A percentile compares a stretch with the other conserved stretches of the same genome.
Evolutionary conservation across 2,113 vertebrate species (phyloP).

Genomic region (Paedocypris sp.): DNA sequence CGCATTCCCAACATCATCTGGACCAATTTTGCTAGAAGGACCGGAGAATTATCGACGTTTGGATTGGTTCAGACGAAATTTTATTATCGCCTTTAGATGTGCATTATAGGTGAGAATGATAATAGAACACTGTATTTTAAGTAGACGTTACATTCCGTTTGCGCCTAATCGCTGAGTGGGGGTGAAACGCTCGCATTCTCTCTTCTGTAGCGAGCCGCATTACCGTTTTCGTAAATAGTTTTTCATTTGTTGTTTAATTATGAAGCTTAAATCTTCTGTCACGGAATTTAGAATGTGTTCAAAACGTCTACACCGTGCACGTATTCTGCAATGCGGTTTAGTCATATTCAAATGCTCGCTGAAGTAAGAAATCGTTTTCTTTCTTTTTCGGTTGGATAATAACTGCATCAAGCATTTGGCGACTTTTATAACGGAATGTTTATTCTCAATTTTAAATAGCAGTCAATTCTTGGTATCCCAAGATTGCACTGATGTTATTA

Average conservation of each 20-base stretch:
- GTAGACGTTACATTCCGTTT: neutral
- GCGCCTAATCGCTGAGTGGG: neutral
- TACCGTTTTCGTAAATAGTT: too few species aligned
- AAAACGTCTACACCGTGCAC: neutral
- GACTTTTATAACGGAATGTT: too few species aligned
- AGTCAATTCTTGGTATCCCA: too few species aligned
- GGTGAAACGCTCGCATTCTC: neutral
- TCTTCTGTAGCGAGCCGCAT: neutral
- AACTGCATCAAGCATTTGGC: too few species aligned
- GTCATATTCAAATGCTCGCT: neutral
- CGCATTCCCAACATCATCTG: constrained; percentile 10
- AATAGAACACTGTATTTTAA: neutral
- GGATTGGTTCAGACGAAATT: neutral
- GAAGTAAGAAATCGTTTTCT: too few species aligned
- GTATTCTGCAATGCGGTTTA: neutral
- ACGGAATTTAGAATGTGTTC: too few species aligned
- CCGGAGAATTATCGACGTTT: neutral
- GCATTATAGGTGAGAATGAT: neutral
- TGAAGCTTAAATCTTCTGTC: neutral
- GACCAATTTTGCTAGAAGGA: neutral
- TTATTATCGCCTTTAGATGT: neutral
- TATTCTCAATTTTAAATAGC: too few species aligned
- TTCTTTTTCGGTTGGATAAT: too few species aligned
- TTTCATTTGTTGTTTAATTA: too few species aligned
- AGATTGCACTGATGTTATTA: too few species aligned